Conservation (phyloP, 2,113 vertebrate species). For the Atlantisia rogersi region DNA sequence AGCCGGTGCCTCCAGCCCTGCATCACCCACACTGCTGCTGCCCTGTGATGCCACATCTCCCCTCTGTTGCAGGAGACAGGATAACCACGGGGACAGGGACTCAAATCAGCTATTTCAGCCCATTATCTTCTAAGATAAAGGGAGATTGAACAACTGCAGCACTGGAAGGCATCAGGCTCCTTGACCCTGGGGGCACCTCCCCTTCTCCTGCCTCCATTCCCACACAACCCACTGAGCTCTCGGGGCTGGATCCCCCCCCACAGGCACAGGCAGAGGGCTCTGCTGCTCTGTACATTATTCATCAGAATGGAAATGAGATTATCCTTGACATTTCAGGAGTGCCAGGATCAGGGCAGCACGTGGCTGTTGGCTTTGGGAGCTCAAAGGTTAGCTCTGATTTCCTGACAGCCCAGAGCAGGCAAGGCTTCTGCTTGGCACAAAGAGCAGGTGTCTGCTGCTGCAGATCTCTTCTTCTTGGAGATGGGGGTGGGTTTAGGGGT, state of each 20-base stretch:
- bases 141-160: neutral
- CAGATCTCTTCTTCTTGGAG: neutral
- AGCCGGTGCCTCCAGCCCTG: neutral
- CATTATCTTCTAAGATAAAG: neutral
- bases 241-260: fast-evolving
- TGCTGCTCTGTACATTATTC: neutral
- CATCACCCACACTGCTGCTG: fast-evolving
- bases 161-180: neutral
- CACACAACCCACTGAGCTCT: neutral
- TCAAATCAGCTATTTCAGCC: neutral
- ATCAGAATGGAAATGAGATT: neutral
- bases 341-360: neutral
- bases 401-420: neutral
- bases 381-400: neutral
- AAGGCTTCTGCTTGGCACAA: neutral
- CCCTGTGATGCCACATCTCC: too few relatives aligned
- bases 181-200: neutral
- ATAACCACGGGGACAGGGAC: too few relatives aligned
- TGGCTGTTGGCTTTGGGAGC: neutral
- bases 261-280: fast-evolving
- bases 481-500: too few relatives aligned
- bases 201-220: fast-evolving
- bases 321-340: neutral
- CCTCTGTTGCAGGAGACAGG: neutral
- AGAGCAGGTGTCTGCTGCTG: neutral